These are phyloP conservation scores for Carlito syrichta DNA, from an alignment of 2,113 vertebrate species.

Conservation along the genomic window DNA sequence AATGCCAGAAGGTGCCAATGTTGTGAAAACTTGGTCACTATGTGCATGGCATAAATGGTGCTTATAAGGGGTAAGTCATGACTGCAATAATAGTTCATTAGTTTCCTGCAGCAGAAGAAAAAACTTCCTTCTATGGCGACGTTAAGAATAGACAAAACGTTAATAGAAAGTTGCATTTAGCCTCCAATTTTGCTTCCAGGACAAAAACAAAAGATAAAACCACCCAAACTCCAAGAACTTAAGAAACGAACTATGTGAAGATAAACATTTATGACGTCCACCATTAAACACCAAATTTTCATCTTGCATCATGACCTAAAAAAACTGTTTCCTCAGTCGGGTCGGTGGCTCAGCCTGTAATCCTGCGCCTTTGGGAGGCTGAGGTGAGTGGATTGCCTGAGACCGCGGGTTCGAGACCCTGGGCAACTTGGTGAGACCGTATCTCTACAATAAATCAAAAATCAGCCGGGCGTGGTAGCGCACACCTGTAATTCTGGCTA, in stretches of 20 bases:
- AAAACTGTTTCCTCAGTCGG: background rate
- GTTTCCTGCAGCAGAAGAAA: background rate
- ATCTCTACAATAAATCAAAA: no score
- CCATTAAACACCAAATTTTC: background rate
- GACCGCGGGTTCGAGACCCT: no score
- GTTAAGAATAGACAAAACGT: background rate
- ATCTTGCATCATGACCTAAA: background rate
- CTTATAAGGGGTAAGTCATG: background rate
- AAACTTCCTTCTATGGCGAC: background rate
- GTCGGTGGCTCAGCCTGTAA: no score
- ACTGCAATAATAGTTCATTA: background rate
- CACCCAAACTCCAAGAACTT: background rate
- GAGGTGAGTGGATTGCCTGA: no score
- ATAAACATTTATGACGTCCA: background rate
- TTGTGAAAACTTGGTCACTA: background rate
- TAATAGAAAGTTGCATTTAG: background rate
- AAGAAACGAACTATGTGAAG: background rate
- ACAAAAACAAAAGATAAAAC: constrained; percentile 36
- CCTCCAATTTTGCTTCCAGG: constrained; percentile 8
- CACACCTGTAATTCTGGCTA: no score
- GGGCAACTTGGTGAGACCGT: no score
- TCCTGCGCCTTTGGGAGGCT: no score
- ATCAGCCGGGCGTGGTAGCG: no score
- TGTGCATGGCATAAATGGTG: accelerated
- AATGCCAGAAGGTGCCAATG: background rate